phyloP scores from a whole-genome alignment of 2,113 vertebrate genomes.

The Benitochromis conjunctus region DNA sequence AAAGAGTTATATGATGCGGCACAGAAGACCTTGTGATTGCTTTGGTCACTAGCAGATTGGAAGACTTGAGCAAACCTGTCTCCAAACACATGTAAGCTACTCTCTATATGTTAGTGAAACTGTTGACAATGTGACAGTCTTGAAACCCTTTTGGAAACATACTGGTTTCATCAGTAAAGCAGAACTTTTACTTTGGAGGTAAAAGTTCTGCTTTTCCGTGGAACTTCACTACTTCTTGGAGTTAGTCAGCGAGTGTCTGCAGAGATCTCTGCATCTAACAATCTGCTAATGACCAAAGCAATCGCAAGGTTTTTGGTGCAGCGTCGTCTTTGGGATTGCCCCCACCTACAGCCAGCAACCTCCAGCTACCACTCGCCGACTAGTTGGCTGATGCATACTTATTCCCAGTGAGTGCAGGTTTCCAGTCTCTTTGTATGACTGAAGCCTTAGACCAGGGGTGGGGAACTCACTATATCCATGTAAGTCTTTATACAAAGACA shows the following conservation, averaged over 20 bases:
- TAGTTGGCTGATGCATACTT: background rate
- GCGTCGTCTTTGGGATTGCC: background rate
- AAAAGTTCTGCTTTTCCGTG: background rate
- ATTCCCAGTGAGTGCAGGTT: background rate
- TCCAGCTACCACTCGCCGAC: background rate
- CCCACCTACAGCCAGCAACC: background rate
- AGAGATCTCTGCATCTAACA: background rate
- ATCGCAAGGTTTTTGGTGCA: background rate
- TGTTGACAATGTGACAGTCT: no score
- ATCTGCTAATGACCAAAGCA: fast-evolving
- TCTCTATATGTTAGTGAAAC: background rate
- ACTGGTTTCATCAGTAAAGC: background rate
- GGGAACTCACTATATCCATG: background rate
- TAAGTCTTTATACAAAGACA: background rate
- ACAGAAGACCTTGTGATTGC: background rate
- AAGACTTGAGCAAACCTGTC: background rate
- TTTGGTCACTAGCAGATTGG: background rate
- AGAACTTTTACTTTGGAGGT: background rate
- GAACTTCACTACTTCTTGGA: background rate
- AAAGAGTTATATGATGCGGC: background rate
- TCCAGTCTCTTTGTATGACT: background rate
- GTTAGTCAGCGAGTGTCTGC: fast-evolving
- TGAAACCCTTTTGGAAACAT: no score
- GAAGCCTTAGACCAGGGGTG: background rate
- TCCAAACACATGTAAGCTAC: background rate